Evolutionary conservation across 2,888 invertebrate genomes (phyloP).

Genomic region (Melieria crassipennis): DNA sequence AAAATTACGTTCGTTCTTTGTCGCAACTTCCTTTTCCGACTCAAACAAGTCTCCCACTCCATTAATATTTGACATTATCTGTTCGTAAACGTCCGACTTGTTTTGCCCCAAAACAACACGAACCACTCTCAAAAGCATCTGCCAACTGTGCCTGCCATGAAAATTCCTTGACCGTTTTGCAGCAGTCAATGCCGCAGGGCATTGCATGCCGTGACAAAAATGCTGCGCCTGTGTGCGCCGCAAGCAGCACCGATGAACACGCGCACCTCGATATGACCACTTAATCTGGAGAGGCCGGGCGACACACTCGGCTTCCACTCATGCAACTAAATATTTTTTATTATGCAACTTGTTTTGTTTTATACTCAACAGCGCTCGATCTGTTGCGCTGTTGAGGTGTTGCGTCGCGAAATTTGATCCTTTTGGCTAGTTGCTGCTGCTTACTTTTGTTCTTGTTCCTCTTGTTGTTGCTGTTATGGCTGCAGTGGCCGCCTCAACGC

Average conservation of each 20-base stretch:
- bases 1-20: no score
- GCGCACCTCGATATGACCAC: slow-evolving; percentile 47
- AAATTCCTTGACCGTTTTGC: background rate
- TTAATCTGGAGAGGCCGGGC: slow-evolving; percentile 41
- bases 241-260: slow-evolving; percentile 40
- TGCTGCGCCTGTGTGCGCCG: slow-evolving; percentile 11
- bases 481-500: slow-evolving; percentile 12
- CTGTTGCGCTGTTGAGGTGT: background rate
- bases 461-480: slow-evolving; percentile 19
- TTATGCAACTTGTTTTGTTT: background rate
- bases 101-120: no score
- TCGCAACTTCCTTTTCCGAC: no score
- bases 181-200: slow-evolving; percentile 2
- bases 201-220: slow-evolving; percentile 32
- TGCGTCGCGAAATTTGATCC: slow-evolving; percentile 34
- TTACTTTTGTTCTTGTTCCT: slow-evolving; percentile 20
- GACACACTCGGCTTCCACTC: background rate
- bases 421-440: slow-evolving; percentile 21
- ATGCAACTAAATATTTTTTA: background rate
- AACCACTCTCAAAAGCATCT: no score
- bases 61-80: no score
- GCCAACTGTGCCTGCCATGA: no score
- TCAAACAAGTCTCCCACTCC: no score
- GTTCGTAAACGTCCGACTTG: no score
- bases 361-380: background rate